Evolutionary conservation across 2,797 vertebrate species (phyloP).

Genomic region (Sphenopsis melanotis): DNA sequence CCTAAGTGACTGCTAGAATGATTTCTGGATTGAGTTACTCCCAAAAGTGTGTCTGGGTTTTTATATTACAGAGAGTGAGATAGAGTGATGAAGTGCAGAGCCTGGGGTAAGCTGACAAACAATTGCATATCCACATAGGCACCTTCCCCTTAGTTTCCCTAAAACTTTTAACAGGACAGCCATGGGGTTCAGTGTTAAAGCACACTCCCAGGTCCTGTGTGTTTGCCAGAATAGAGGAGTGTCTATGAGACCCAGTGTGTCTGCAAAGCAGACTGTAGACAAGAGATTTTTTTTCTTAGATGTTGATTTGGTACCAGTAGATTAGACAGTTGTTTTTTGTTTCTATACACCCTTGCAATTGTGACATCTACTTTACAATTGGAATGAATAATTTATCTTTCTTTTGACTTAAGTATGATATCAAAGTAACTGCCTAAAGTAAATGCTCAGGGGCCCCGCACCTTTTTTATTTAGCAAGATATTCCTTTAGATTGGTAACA

Average conservation of each 20-base stretch:
- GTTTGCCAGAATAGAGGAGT: not conserved
- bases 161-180: not conserved
- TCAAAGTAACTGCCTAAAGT: not conserved
- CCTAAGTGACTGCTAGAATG: not conserved
- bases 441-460: not conserved
- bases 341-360: not conserved
- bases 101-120: not conserved
- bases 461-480: not conserved
- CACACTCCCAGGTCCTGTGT: not conserved
- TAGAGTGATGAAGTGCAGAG: not conserved
- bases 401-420: not conserved
- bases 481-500: not conserved
- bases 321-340: not conserved
- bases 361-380: not conserved
- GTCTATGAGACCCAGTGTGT: accelerated
- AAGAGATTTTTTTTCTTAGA: not conserved
- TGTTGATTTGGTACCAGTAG: not conserved
- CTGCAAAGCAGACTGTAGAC: not conserved
- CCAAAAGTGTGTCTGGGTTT: not conserved
- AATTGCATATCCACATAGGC: not conserved
- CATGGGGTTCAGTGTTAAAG: not conserved
- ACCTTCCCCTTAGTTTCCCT: not conserved
- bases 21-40: not conserved
- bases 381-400: not conserved
- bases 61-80: not conserved